Conservation (phyloP, 2,888 invertebrate species). For the Bombylius major region DNA sequence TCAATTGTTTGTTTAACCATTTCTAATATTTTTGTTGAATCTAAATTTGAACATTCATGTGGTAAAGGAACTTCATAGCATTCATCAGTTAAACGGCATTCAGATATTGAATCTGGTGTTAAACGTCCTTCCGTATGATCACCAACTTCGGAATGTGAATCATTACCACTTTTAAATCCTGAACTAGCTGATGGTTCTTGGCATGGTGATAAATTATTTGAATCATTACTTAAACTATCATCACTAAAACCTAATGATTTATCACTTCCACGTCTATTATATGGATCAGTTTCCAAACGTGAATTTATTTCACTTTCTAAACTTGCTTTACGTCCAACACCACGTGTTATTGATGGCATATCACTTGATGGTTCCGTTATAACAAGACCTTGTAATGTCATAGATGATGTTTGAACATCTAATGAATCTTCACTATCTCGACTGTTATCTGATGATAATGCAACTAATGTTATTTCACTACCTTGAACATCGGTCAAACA, state of each 20-base stretch:
- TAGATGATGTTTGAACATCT: conserved; percentile 41
- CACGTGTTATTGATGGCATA: conserved; percentile 68
- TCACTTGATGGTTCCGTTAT: conserved; percentile 63
- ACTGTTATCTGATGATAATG: conserved; percentile 59
- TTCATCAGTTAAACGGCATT: conserved; percentile 35
- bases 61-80: conserved; percentile 64
- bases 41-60: conserved; percentile 65
- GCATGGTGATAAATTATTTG: conserved; percentile 42
- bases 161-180: conserved; percentile 42
- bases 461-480: conserved; percentile 66
- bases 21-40: conserved; percentile 66
- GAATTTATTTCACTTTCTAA: conserved; percentile 43
- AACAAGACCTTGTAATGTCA: conserved; percentile 42
- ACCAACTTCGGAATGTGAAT: conserved; percentile 43
- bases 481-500: conserved; percentile 86
- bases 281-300: conserved; percentile 21
- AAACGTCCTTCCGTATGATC: conserved; percentile 38
- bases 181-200: conserved; percentile 45
- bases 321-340: conserved; percentile 58
- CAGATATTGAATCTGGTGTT: conserved; percentile 31
- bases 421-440: conserved; percentile 58
- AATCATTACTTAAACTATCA: conserved; percentile 59
- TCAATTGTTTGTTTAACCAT: conserved; percentile 69
- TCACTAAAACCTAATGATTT: conserved; percentile 59
- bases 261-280: conserved; percentile 52